Percentiles rank a stretch among this genome's conserved stretches.
Conservation (phyloP, 2,113 vertebrate genomes). For the Microtus richardsoni region DNA sequence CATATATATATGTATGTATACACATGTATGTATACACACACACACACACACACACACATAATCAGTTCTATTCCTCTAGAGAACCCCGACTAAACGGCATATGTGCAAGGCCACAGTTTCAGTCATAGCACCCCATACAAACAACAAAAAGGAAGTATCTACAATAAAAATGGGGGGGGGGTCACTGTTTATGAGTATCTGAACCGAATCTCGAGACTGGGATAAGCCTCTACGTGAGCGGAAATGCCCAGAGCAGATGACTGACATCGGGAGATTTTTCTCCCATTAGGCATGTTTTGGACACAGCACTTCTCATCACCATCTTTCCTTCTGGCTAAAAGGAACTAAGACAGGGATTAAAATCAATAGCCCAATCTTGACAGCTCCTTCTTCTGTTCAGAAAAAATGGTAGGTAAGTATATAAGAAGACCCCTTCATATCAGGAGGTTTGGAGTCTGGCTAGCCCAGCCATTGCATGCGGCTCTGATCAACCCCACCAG, state of each 20-base stretch:
- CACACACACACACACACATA: too few species aligned
- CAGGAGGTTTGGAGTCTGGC: background rate
- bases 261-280: background rate
- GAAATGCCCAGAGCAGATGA: slow-evolving; percentile 11
- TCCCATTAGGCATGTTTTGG: background rate
- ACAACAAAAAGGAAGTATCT: background rate
- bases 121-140: background rate
- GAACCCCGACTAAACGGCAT: background rate
- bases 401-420: background rate
- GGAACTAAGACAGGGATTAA: slow-evolving; percentile 28
- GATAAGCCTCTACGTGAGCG: background rate
- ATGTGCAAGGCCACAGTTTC: background rate
- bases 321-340: background rate
- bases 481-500: background rate
- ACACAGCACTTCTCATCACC: background rate
- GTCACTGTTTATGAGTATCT: background rate
- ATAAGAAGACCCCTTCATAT: background rate
- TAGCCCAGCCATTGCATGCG: background rate
- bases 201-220: background rate
- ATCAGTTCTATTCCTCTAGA: background rate
- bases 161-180: background rate
- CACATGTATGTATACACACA: background rate
- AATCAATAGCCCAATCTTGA: background rate
- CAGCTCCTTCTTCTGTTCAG: background rate
- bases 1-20: background rate